Conservation (phyloP, 2,888 invertebrate genomes). For the Limulus polyphemus region DNA sequence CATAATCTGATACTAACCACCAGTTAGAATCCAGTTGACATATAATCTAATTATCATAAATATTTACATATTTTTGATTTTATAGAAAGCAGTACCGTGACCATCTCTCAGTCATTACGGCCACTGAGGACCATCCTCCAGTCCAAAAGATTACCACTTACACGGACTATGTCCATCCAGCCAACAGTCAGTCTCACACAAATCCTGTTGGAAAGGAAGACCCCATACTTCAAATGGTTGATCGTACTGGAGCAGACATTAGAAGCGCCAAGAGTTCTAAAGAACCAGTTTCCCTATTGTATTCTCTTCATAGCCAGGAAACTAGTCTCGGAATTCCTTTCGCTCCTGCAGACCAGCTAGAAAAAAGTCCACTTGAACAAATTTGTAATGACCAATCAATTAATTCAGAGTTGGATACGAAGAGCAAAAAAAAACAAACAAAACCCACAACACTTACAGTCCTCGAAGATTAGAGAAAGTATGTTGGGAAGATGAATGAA, state of each 20-base stretch:
- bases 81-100: slow-evolving; percentile 22
- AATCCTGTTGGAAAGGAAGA: slow-evolving; percentile 23
- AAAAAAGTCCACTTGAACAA: neutral
- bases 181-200: too few relatives aligned
- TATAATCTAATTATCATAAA: too few relatives aligned
- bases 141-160: slow-evolving; percentile 25
- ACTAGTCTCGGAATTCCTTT: neutral
- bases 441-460: slow-evolving; percentile 44
- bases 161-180: slow-evolving; percentile 4
- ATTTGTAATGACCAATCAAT: slow-evolving; percentile 2
- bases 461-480: slow-evolving; percentile 61
- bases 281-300: neutral
- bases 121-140: slow-evolving; percentile 72
- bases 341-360: neutral
- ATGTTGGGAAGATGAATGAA: slow-evolving; percentile 56
- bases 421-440: slow-evolving; percentile 19
- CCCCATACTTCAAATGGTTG: slow-evolving; percentile 23
- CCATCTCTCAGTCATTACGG: slow-evolving; percentile 86
- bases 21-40: too few relatives aligned
- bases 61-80: too few relatives aligned
- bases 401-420: neutral
- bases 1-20: too few relatives aligned
- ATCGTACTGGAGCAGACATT: too few relatives aligned
- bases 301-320: slow-evolving; percentile 4
- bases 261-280: too few relatives aligned